Evolutionary conservation across 1,140 invertebrate genomes (phyloP).

Genomic region (Augochlora pura): DNA sequence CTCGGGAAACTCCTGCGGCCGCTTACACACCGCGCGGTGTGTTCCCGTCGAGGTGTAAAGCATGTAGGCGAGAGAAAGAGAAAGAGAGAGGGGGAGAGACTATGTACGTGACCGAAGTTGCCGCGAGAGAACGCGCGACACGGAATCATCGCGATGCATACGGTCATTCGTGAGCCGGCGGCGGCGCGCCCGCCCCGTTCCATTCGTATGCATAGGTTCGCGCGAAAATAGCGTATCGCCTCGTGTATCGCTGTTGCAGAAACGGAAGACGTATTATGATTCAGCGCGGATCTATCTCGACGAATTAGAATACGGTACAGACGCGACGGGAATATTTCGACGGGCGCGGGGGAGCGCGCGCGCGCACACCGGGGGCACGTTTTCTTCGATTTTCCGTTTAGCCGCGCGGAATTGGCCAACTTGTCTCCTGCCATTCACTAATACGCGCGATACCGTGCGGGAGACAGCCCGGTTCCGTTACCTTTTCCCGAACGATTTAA

Average conservation of each 20-base stretch:
- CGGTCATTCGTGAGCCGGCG: background rate
- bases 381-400: background rate
- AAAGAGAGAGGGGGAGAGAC: too few relatives aligned
- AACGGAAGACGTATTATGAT: background rate
- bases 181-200: too few relatives aligned
- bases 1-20: constrained; percentile 1
- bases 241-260: background rate
- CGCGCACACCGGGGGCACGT: too few relatives aligned
- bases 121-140: background rate
- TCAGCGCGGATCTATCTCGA: background rate
- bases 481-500: too few relatives aligned
- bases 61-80: too few relatives aligned
- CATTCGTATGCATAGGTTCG: constrained; percentile 10
- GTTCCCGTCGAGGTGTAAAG: constrained; percentile 16
- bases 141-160: background rate
- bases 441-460: too few relatives aligned
- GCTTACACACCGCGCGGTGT: constrained; percentile 4
- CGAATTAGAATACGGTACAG: background rate
- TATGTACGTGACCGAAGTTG: constrained; percentile 15
- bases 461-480: too few relatives aligned
- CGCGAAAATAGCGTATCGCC: background rate
- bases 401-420: too few relatives aligned
- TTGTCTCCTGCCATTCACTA: too few relatives aligned
- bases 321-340: background rate
- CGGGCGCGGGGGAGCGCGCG: too few relatives aligned